Base-by-base conservation (phyloP, 2,797 vertebrate species). In the Lates japonicus region DNA sequence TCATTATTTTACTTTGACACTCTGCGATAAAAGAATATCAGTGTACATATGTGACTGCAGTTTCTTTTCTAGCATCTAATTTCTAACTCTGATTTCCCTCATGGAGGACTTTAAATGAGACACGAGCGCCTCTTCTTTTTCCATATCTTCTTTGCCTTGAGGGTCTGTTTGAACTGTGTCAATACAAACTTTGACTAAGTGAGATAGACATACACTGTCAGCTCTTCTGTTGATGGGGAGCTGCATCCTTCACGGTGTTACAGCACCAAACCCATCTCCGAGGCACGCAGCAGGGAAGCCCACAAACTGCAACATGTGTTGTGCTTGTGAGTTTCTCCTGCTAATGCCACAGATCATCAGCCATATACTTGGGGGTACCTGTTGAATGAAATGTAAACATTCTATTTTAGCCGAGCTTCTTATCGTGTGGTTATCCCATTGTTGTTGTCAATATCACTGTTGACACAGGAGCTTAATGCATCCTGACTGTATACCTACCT, bases 11-110 rank as follows among this genome's bases (percentile, higher is more conserved):
- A 84, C 78, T 87, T 91, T 90, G 90, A 88, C 88, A 85, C 88
- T 86, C 69, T 54, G 80, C 64, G 90, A 94, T 92, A 91, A 92
- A 92, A 83, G 75, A 93, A 87, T 83, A 91, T 91, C 78, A 89
- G 84, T 95, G 94, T 94, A 94, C 85, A 94, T 95, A 93, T 83
- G 84, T 84, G 88, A 93, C 80, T 85, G 75, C 87, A 76, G 88
- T 91, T 94, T 91, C 76, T 92, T 91, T 89, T 90, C 78, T 80
- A 81, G 71, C 78, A 46, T 91, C 84, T 85, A 65, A 93, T 93
- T 88, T 92, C 80, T 76, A 80, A 75, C 52, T 84, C 90, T 86
- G 76, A 92, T 90, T 92, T 86, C 78, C 84, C 74, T 85, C 83
- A 73, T 67, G 80, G 81, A 87, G 83, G 84, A 94, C 83, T 88